Evolutionary conservation across 2,113 vertebrate species (phyloP), one percentile per base, ranked within the genome.

Genomic region (Brachyhypopomus gauderio): DNA sequence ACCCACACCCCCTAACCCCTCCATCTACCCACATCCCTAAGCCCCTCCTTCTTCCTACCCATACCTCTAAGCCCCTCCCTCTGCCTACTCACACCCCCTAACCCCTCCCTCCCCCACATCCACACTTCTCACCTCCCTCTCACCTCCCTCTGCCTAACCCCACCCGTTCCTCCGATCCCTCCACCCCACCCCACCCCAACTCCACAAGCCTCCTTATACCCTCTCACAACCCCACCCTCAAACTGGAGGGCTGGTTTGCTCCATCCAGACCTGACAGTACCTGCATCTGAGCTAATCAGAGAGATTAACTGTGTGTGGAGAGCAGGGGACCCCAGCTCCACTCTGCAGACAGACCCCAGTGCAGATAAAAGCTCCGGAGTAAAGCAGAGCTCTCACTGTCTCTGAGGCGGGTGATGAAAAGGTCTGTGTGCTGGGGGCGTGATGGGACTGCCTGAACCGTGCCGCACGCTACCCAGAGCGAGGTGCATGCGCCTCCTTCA

Each of bases 341-440:
- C 30, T 70, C 78, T 45, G 38, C 75, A 89, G 88, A 92, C 75
- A 85, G 89, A 92, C 88, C 89, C 85, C 86, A 63, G 69, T 84
- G 75, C 5, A 58, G 88, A 91, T 92, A 77, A 87, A 80, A 88
- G 88, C 84, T 79, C 70, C 80, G 64, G 87, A 88, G 84, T 87
- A 88, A 87, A 90, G 90, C 87, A 87, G 82, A 56, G 83, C 78
- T 56, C 80, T 17, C 55, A 69, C 79, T 80, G 85, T 85, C 83
- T 88, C 75, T 75, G 83, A 84, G 87, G 88, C 83, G 72, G 77
- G 77, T 85, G 89, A 92, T 92, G 86, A 91, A 91, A 91, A 90
- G 85, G 84, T 87, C 70, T 88, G 84, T 85, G 83, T 38, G 88
- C 85, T 83, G 52, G 22, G 77, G 79, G 84, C 86, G 80, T 6